These are phyloP conservation scores for Prenolepis imparis DNA, from an alignment of 2,888 invertebrate genomes.

Conservation along the genomic window DNA sequence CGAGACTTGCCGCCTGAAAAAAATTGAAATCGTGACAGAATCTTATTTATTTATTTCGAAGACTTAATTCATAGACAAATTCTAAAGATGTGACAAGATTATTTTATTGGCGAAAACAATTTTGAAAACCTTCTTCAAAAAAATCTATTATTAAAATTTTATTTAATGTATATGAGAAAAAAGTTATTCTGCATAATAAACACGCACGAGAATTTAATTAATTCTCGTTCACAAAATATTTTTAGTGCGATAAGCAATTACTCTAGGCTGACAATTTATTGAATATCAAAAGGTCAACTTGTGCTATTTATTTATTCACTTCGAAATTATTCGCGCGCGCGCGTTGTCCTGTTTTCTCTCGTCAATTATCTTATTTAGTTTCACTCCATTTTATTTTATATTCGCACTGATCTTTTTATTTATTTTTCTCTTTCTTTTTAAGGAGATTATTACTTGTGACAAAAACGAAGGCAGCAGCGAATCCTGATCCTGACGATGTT, in stretches of 20 bases:
- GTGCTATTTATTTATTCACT: slow-evolving; percentile 13
- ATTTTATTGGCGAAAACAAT: neutral
- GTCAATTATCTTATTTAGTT: neutral
- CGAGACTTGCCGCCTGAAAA: slow-evolving; percentile 87
- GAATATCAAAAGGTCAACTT: slow-evolving; percentile 12
- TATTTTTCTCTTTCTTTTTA: neutral
- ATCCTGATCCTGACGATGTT: neutral
- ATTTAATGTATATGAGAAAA: neutral
- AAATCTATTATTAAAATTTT: neutral
- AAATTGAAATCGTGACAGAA: neutral
- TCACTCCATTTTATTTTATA: neutral
- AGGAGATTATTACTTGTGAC: neutral
- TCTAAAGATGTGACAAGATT: neutral
- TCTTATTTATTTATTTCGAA: neutral
- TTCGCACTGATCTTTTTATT: slow-evolving; percentile 7
- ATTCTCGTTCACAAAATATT: neutral
- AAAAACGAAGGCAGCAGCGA: neutral
- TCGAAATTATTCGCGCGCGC: slow-evolving; percentile 5
- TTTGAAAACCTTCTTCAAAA: neutral
- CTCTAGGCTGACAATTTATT: neutral
- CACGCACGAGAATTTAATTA: neutral
- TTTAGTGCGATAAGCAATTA: neutral
- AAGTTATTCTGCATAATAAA: neutral
- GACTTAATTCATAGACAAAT: neutral
- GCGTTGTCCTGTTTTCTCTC: neutral